phyloP scores from a whole-genome alignment of 2,797 vertebrate species.

The Sphenodon punctatus region DNA sequence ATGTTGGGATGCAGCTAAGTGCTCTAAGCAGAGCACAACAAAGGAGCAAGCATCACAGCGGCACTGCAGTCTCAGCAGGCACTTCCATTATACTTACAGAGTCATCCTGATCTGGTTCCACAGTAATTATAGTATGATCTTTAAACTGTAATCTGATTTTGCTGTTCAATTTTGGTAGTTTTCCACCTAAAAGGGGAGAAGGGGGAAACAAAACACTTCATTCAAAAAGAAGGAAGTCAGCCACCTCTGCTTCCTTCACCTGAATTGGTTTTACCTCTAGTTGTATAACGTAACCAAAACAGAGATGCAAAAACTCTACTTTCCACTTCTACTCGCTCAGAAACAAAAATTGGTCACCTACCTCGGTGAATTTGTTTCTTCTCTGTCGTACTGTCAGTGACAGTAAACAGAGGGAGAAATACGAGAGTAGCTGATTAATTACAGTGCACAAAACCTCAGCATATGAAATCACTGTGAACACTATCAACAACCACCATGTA shows the following conservation, averaged over 20 bases:
- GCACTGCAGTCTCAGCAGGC: background rate
- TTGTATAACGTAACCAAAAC: background rate
- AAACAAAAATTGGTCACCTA: no score
- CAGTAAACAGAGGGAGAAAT: no score
- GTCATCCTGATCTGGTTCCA: conserved; percentile 78
- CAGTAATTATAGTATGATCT: conserved; percentile 82
- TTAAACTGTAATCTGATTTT: conserved; percentile 80
- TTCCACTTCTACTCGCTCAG: background rate
- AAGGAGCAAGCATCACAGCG: fast-evolving
- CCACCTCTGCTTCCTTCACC: fast-evolving
- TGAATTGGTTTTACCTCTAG: background rate
- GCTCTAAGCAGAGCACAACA: background rate
- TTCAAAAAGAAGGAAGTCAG: background rate
- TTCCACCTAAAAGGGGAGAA: conserved; percentile 72
- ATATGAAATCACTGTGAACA: no score
- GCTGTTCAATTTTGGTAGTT: conserved; percentile 81
- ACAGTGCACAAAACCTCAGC: no score
- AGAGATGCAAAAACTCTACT: background rate
- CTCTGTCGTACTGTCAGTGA: no score
- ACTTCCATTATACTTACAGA: conserved; percentile 74
- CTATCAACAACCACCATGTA: background rate
- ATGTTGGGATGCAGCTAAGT: background rate
- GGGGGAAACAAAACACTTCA: background rate
- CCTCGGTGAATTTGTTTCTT: no score
- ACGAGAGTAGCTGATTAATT: no score